phyloP scores from a whole-genome alignment of 2,888 invertebrate species.

The Dynastes tityus region DNA sequence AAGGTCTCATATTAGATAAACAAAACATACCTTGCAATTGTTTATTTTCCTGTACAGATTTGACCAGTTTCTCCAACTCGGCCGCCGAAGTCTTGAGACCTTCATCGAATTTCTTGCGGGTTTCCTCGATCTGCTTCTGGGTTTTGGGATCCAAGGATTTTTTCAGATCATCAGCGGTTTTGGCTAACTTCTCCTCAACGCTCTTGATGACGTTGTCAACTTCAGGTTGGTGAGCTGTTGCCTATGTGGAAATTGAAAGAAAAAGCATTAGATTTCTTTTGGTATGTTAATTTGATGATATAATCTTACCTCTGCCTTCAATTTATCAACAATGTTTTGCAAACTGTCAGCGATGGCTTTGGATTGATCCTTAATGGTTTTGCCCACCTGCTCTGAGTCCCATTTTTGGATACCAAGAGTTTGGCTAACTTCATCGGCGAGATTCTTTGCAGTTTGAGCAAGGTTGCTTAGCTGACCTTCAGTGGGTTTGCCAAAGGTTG shows the following conservation, averaged over 20 bases:
- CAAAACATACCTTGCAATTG: conserved; percentile 63
- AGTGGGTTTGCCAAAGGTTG: conserved; percentile 54
- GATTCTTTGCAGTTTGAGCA: conserved; percentile 52
- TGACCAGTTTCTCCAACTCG: conserved; percentile 64
- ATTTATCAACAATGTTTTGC: conserved; percentile 61
- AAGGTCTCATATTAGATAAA: background rate
- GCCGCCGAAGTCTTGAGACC: conserved; percentile 62
- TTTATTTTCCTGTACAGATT: conserved; percentile 62
- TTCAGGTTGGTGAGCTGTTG: conserved; percentile 59
- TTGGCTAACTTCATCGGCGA: conserved; percentile 59
- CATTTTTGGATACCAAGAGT: conserved; percentile 60
- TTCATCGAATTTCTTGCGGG: conserved; percentile 63
- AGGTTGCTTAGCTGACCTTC: conserved; percentile 52
- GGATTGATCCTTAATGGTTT: conserved; percentile 61
- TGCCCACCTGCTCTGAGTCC: conserved; percentile 63
- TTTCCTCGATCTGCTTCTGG: conserved; percentile 63
- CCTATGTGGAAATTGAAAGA: conserved; percentile 15
- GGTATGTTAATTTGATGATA: conserved; percentile 18
- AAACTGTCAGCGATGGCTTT: conserved; percentile 63
- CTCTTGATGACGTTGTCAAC: conserved; percentile 62
- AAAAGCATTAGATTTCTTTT: background rate
- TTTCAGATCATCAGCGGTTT: conserved; percentile 61
- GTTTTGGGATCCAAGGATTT: conserved; percentile 64
- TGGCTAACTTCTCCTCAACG: conserved; percentile 62
- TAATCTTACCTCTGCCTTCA: conserved; percentile 63